Percentiles rank a stretch among this genome's conserved stretches.
These are phyloP conservation scores for Trichonephila clavata DNA, from an alignment of 1,140 invertebrate species.

Conservation along the genomic window DNA sequence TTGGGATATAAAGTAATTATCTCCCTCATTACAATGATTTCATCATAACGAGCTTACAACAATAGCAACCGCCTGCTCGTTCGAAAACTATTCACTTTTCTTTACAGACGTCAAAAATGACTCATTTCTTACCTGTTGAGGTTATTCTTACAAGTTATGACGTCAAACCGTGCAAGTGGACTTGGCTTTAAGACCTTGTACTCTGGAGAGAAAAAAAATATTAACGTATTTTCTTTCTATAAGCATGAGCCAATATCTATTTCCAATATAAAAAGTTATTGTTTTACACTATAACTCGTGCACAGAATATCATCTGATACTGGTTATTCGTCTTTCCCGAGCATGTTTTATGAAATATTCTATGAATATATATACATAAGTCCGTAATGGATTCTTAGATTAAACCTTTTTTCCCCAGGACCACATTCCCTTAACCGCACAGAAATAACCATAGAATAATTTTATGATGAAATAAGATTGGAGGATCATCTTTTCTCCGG, in stretches of 20 bases:
- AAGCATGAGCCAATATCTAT: conserved; percentile 1
- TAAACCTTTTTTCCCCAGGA: no score
- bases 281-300: neutral
- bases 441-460: no score
- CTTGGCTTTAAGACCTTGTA: neutral
- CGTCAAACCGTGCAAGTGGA: neutral
- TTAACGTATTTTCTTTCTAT: neutral
- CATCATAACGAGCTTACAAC: neutral
- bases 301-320: neutral
- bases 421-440: no score
- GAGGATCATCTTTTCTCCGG: no score
- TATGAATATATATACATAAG: no score
- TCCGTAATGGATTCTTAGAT: no score
- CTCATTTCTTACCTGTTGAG: neutral
- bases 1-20: neutral
- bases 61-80: neutral
- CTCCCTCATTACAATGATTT: neutral
- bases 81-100: neutral
- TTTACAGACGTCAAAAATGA: neutral
- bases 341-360: no score
- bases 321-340: no score
- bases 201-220: neutral
- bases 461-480: no score
- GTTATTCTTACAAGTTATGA: neutral
- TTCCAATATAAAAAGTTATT: neutral